phyloP scores from a whole-genome alignment of 2,113 vertebrate genomes.

The Tychaedon coryphoeus region DNA sequence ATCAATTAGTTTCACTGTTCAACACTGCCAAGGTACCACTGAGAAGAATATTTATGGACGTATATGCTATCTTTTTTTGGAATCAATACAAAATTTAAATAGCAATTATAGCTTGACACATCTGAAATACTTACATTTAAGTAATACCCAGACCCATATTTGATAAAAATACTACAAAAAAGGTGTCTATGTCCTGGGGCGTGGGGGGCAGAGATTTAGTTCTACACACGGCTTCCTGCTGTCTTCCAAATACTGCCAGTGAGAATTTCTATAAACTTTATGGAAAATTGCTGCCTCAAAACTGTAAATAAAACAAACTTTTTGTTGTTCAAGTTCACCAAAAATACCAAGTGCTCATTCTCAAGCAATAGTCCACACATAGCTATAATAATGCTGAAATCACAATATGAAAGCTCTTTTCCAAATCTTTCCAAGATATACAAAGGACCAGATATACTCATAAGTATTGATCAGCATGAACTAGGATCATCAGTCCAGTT shows the following conservation, averaged over 20 bases:
- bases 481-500: not conserved
- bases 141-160: not conserved
- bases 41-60: not conserved
- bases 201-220: not conserved
- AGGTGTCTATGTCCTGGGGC: not conserved
- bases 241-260: not conserved
- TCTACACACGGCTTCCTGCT: not conserved
- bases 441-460: not conserved
- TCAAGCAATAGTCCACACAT: not conserved
- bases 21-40: not conserved
- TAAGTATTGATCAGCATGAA: not conserved
- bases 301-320: not conserved
- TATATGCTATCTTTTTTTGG: not conserved
- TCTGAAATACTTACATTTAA: not conserved
- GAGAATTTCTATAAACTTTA: not conserved
- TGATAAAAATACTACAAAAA: not conserved
- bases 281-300: not conserved
- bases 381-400: not conserved
- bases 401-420: not conserved
- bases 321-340: not conserved
- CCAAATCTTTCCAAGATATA: not conserved
- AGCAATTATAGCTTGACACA: not conserved
- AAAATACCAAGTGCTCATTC: not conserved
- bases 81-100: not conserved
- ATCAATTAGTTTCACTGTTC: not conserved